Evolutionary conservation across 2,888 invertebrate species (phyloP).

Genomic region (Cheilosia urbana): DNA sequence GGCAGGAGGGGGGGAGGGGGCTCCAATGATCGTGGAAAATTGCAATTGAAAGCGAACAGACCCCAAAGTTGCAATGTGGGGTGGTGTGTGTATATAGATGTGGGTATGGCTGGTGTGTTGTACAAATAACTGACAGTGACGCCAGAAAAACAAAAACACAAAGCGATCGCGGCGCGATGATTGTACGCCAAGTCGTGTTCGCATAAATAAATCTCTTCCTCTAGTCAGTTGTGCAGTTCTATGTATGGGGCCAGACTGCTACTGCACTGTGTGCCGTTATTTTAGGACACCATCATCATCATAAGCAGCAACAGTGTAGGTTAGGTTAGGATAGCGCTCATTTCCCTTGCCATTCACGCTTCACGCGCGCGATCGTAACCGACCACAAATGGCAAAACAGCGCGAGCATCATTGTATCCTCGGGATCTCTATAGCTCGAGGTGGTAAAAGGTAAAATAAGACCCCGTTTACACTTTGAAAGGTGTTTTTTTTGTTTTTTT

Average conservation of each 20-base stretch:
- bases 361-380: slow-evolving; percentile 37
- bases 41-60: slow-evolving; percentile 8
- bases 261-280: slow-evolving; percentile 62
- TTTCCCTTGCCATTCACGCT: slow-evolving; percentile 60
- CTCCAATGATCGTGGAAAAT: not conserved
- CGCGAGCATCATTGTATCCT: slow-evolving; percentile 49
- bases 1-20: not conserved
- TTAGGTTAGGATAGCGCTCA: not conserved
- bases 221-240: slow-evolving; percentile 39
- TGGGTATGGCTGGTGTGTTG: slow-evolving; percentile 11
- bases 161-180: slow-evolving; percentile 57
- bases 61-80: slow-evolving; percentile 19
- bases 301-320: slow-evolving; percentile 13
- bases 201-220: slow-evolving; percentile 65
- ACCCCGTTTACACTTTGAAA: slow-evolving; percentile 50
- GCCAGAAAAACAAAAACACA: slow-evolving; percentile 65
- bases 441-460: slow-evolving; percentile 55
- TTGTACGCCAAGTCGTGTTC: slow-evolving; percentile 66
- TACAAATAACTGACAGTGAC: slow-evolving; percentile 57
- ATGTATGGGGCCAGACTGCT: slow-evolving; percentile 53
- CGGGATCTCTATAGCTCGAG: slow-evolving; percentile 34
- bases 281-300: slow-evolving; percentile 61
- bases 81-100: slow-evolving; percentile 8
- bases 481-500: slow-evolving; percentile 29
- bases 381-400: slow-evolving; percentile 54